Conservation (phyloP, 2,888 invertebrate species). For the Pseudococcus viburni region DNA sequence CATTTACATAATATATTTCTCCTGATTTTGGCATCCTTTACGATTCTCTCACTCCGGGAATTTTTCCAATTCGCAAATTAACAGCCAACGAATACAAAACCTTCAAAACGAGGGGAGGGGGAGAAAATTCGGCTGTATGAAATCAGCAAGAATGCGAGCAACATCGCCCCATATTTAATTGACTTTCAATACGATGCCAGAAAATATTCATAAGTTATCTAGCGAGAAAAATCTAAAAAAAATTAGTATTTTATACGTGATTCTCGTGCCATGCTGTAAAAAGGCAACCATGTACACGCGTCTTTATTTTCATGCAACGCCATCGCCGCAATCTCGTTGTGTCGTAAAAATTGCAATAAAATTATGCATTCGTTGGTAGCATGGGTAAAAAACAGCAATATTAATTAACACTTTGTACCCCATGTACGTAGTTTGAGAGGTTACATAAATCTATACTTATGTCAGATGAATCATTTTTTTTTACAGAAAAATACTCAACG, state of each 20-base stretch:
- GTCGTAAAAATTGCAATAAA: slow-evolving; percentile 40
- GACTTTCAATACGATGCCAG: neutral
- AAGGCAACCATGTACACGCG: neutral
- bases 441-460: neutral
- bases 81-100: neutral
- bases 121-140: neutral
- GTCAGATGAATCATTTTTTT: neutral
- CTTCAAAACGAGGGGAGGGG: neutral
- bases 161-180: neutral
- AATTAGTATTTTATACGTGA: neutral
- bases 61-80: slow-evolving; percentile 15
- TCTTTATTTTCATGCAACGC: neutral
- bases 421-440: neutral
- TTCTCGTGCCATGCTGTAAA: neutral
- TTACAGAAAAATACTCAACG: neutral
- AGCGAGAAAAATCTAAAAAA: neutral
- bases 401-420: neutral
- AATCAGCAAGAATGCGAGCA: neutral
- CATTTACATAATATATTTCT: neutral
- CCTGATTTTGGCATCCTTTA: neutral
- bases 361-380: neutral
- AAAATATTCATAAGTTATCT: neutral
- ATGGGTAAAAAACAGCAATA: neutral
- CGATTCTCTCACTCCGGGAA: neutral
- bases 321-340: neutral